phyloP scores from a whole-genome alignment of 2,797 vertebrate species.

The Scomberomorus guttatus region DNA sequence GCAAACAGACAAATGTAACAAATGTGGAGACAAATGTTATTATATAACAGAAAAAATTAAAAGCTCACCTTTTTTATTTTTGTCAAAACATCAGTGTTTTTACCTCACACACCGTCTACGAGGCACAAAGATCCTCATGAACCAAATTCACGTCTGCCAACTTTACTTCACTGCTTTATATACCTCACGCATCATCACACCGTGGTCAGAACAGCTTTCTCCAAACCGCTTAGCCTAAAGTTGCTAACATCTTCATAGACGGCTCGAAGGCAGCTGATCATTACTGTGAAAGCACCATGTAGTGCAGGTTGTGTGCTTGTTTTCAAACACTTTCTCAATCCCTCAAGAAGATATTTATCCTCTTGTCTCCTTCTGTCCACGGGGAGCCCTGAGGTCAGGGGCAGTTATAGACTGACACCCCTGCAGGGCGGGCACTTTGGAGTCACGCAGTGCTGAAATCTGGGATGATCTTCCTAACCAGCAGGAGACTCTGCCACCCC shows the following conservation, averaged over 20 bases:
- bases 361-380: conserved; percentile 38
- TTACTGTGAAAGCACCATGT: conserved; percentile 33
- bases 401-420: conserved; percentile 50
- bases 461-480: conserved; percentile 70
- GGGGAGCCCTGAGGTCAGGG: conserved; percentile 51
- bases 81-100: background rate
- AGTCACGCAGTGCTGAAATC: conserved; percentile 61
- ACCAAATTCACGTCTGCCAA: conserved; percentile 33
- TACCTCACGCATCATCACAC: conserved; percentile 33
- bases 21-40: conserved; percentile 3
- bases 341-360: conserved; percentile 57
- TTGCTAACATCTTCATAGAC: conserved; percentile 44
- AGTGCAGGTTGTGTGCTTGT: conserved; percentile 44
- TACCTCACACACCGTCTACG: background rate
- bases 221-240: conserved; percentile 47
- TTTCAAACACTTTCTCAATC: conserved; percentile 61
- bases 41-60: background rate
- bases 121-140: background rate
- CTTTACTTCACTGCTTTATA: conserved; percentile 13
- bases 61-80: background rate
- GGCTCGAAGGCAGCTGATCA: conserved; percentile 45
- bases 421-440: conserved; percentile 56
- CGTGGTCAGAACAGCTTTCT: conserved; percentile 28
- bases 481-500: conserved; percentile 51
- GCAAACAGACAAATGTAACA: conserved; percentile 36